Percentiles rank a stretch among this genome's conserved stretches.
Conservation (phyloP, 2,888 invertebrate genomes). For the Heliconius hortense region DNA sequence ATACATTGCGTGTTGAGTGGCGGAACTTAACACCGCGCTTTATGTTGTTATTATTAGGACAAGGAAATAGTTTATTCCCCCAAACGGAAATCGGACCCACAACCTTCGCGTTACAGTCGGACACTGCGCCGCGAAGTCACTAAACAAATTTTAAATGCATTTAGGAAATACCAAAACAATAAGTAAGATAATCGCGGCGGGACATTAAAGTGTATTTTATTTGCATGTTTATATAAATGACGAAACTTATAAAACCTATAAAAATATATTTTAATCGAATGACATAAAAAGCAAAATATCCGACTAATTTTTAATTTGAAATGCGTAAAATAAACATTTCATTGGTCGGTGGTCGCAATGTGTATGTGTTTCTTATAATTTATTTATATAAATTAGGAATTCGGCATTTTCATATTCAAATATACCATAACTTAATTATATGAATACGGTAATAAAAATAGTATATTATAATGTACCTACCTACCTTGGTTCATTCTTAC, state of each 20-base stretch:
- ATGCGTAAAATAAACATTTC: background rate
- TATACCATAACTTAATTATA: background rate
- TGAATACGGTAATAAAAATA: background rate
- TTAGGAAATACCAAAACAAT: too few species aligned
- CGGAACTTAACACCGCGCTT: too few species aligned
- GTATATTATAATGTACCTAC: background rate
- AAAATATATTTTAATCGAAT: constrained; percentile 15
- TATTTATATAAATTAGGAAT: constrained; percentile 2
- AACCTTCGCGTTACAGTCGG: background rate
- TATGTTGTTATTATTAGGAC: too few species aligned
- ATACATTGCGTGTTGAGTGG: too few species aligned
- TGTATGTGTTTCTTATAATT: background rate
- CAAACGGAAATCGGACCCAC: background rate
- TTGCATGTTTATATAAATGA: background rate
- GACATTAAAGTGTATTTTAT: background rate
- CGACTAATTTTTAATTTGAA: background rate
- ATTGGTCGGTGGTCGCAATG: background rate
- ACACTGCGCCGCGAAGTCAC: too few species aligned
- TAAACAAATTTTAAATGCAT: too few species aligned
- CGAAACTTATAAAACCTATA: constrained; percentile 1
- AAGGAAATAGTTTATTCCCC: too few species aligned
- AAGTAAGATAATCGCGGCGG: background rate
- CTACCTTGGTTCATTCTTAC: background rate
- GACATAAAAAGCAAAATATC: constrained; percentile 1
- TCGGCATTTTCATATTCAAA: background rate